Percentiles rank a stretch among this genome's conserved stretches.
Evolutionary conservation across 2,888 invertebrate species (phyloP).

Genomic region (Tinea trinotella): DNA sequence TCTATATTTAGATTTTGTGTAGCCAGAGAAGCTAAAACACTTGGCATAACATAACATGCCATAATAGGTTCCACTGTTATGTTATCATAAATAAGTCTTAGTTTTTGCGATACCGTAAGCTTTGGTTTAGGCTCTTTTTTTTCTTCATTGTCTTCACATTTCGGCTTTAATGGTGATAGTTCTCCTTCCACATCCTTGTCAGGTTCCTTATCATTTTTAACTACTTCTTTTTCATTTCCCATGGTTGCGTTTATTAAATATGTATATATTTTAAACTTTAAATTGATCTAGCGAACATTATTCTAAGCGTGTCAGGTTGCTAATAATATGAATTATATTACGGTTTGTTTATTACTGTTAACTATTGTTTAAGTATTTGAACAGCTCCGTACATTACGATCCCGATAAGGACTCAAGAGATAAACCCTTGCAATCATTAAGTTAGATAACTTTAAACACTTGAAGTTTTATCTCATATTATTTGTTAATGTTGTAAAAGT

Average conservation of each 20-base stretch:
- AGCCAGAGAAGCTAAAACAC: conserved; percentile 79
- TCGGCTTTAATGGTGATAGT: conserved; percentile 38
- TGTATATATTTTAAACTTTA: background rate
- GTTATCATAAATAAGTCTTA: conserved; percentile 57
- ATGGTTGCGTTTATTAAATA: background rate
- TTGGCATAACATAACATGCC: conserved; percentile 77
- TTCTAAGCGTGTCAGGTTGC: background rate
- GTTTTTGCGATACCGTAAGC: conserved; percentile 38
- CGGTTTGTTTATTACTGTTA: background rate
- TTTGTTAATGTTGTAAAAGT: conserved; percentile 10
- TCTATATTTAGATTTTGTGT: conserved; percentile 87
- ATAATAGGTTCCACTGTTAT: conserved; percentile 81
- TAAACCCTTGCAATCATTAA: background rate
- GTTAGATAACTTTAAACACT: background rate
- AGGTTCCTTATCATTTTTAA: background rate
- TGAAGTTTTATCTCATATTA: background rate
- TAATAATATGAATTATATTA: background rate
- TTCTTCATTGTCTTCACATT: conserved; percentile 25
- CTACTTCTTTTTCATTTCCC: background rate
- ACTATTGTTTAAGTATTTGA: conserved; percentile 13
- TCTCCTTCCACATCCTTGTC: conserved; percentile 32
- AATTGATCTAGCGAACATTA: background rate
- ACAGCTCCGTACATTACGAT: conserved; percentile 15
- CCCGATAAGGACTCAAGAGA: conserved; percentile 3
- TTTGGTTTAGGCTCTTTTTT: conserved; percentile 29